phyloP scores from a whole-genome alignment of 2,888 invertebrate species.

The Trypoxylon attenuatum region DNA sequence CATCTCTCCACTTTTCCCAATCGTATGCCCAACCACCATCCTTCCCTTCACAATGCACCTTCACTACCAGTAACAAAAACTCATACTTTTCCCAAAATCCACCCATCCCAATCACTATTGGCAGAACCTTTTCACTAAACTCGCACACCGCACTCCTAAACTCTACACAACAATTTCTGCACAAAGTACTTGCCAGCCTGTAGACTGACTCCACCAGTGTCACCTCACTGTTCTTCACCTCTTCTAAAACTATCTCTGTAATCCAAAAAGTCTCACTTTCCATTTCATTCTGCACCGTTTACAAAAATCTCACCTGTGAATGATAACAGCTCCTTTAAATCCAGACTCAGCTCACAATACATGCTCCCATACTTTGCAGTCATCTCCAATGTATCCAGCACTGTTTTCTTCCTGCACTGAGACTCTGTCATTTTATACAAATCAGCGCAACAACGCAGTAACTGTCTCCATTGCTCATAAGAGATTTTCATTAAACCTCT shows the following conservation, averaged over 20 bases:
- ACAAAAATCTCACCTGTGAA: constrained; percentile 52
- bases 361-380: constrained; percentile 74
- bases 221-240: constrained; percentile 30
- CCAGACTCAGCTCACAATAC: constrained; percentile 58
- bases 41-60: constrained; percentile 77
- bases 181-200: constrained; percentile 56
- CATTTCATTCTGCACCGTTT: constrained; percentile 3
- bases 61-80: constrained; percentile 76
- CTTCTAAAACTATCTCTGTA: constrained; percentile 26
- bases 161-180: constrained; percentile 76
- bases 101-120: constrained; percentile 73
- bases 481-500: constrained; percentile 76
- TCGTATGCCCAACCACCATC: constrained; percentile 71
- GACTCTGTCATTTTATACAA: constrained; percentile 66
- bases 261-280: neutral
- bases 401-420: constrained; percentile 72
- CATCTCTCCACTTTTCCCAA: constrained; percentile 74
- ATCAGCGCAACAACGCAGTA: constrained; percentile 52
- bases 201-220: constrained; percentile 51
- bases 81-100: constrained; percentile 71
- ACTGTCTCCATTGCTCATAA: constrained; percentile 77
- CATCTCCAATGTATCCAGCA: constrained; percentile 74
- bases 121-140: constrained; percentile 76
- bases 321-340: constrained; percentile 57
- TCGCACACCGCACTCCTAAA: constrained; percentile 76